Evolutionary conservation across 2,888 invertebrate species (phyloP).

Genomic region (Limnephilus marmoratus): DNA sequence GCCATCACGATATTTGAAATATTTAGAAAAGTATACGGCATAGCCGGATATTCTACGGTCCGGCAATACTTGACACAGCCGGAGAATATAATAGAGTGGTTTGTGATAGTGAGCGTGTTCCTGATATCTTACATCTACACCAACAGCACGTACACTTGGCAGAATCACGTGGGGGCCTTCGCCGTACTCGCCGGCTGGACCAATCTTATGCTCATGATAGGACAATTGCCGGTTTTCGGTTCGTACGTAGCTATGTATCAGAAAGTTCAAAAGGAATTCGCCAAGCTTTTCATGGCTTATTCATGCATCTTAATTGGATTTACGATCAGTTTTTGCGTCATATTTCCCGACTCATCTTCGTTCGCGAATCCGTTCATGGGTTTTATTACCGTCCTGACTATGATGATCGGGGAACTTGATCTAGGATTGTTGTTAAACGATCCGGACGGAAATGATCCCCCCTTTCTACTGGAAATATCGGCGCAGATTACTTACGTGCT

Average conservation of each 20-base stretch:
- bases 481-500: slow-evolving; percentile 89
- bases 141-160: slow-evolving; percentile 87
- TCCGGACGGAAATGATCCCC: slow-evolving; percentile 86
- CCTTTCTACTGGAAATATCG: slow-evolving; percentile 86
- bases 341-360: slow-evolving; percentile 89
- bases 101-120: slow-evolving; percentile 89
- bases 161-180: slow-evolving; percentile 91
- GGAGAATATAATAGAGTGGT: slow-evolving; percentile 93
- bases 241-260: slow-evolving; percentile 95
- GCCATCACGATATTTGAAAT: slow-evolving; percentile 89
- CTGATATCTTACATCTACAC: slow-evolving; percentile 89
- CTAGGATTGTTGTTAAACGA: slow-evolving; percentile 86
- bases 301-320: slow-evolving; percentile 91
- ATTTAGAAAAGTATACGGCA: slow-evolving; percentile 87
- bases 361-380: slow-evolving; percentile 92
- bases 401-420: slow-evolving; percentile 93
- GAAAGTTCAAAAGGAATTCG: slow-evolving; percentile 91
- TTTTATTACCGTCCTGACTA: slow-evolving; percentile 89
- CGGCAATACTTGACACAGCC: slow-evolving; percentile 89
- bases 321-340: slow-evolving; percentile 91
- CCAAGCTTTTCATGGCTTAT: slow-evolving; percentile 90
- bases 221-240: slow-evolving; percentile 91
- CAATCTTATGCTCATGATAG: slow-evolving; percentile 94
- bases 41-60: slow-evolving; percentile 89
- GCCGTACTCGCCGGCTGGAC: slow-evolving; percentile 92